Evolutionary conservation across 2,888 invertebrate species (phyloP).

Genomic region (Agrochola circellaris): DNA sequence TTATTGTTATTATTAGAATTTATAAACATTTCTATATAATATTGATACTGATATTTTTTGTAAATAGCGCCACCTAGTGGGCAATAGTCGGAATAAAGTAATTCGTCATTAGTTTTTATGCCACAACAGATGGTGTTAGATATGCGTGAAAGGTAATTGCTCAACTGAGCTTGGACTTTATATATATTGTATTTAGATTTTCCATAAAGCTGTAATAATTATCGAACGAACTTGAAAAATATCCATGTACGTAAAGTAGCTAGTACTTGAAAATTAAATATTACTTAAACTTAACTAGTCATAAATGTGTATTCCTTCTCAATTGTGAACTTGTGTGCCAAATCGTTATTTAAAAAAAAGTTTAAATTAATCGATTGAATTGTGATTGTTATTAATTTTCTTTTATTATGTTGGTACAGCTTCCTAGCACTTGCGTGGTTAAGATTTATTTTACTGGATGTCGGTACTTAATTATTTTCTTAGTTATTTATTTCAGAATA

Average conservation of each 20-base stretch:
- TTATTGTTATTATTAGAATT: neutral
- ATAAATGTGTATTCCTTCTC: constrained; percentile 60
- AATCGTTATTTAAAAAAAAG: constrained; percentile 55
- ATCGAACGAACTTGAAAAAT: constrained; percentile 20
- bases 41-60: constrained; percentile 17
- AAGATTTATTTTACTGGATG: constrained; percentile 14
- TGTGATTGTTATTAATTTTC: constrained; percentile 39
- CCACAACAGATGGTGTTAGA: constrained; percentile 70
- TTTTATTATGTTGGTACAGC: constrained; percentile 18
- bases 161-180: constrained; percentile 17
- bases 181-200: neutral
- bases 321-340: constrained; percentile 67
- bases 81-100: constrained; percentile 44
- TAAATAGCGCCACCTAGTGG: constrained; percentile 72
- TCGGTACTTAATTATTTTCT: constrained; percentile 38
- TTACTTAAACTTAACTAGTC: constrained; percentile 66
- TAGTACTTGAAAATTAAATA: constrained; percentile 42
- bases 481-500: constrained; percentile 36
- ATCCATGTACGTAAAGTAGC: constrained; percentile 45
- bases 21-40: constrained; percentile 17
- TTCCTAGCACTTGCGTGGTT: constrained; percentile 9
- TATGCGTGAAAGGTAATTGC: constrained; percentile 26
- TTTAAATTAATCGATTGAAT: constrained; percentile 22
- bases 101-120: constrained; percentile 49
- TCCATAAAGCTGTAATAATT: constrained; percentile 14